A percentile compares a stretch with the other conserved stretches of the same genome.
These are phyloP conservation scores for Spicauda simplicius DNA, from an alignment of 2,888 invertebrate species.

Conservation along the genomic window DNA sequence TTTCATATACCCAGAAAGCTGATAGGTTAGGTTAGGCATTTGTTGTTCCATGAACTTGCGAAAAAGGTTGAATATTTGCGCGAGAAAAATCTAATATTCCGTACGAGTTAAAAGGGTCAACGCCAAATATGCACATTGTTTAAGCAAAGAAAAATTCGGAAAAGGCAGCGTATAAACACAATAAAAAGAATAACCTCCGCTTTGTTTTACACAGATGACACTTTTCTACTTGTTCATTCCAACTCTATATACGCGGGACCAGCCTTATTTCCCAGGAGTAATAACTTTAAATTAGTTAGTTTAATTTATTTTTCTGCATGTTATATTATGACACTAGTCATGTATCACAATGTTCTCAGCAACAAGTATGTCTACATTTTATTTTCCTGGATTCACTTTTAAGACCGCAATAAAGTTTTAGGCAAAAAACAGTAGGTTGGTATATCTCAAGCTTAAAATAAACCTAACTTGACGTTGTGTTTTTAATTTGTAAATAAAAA, in stretches of 20 bases:
- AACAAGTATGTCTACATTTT: background rate
- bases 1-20: background rate
- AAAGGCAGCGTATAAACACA: constrained; percentile 22
- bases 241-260: background rate
- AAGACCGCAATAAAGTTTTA: too few relatives aligned
- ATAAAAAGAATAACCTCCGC: constrained; percentile 16
- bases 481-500: too few relatives aligned
- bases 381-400: too few relatives aligned
- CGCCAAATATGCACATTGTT: constrained; percentile 64
- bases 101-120: constrained; percentile 58
- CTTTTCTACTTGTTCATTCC: constrained; percentile 9
- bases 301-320: background rate
- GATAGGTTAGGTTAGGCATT: constrained; percentile 6
- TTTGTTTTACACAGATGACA: constrained; percentile 18
- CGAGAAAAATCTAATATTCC: constrained; percentile 58
- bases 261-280: constrained; percentile 1
- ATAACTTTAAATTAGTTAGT: constrained; percentile 6
- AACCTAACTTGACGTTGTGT: too few relatives aligned
- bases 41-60: constrained; percentile 13
- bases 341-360: background rate
- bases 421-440: too few relatives aligned
- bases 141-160: constrained; percentile 42
- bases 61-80: constrained; percentile 41
- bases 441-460: too few relatives aligned
- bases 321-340: background rate